Evolutionary conservation across 2,797 vertebrate species (phyloP), one percentile per base, ranked within the genome.

Genomic region (Selene dorsalis): DNA sequence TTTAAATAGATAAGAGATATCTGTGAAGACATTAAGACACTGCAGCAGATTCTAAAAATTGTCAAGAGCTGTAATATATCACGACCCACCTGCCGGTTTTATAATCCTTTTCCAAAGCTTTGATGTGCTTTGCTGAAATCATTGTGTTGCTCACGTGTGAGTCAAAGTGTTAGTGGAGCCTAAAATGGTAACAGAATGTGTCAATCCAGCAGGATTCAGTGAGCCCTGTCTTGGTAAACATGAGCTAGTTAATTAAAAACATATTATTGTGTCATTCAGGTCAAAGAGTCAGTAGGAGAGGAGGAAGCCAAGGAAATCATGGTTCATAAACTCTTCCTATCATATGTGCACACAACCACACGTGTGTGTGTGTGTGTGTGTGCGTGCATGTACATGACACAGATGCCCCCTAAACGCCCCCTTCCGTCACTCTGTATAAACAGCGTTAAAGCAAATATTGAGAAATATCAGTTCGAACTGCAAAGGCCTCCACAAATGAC

Each of bases 371-470:
- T 38, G 41, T 22, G 10, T 47, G 62, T 39, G 6, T 24, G 1
- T 20, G 16, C 13, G 12, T 39, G 41, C 4, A 14, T 43, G 41
- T 43, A 14, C 4, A 14, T 43, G 41, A 45, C 20, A 52, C 43
- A 65, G 59, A 32, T 41, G 53, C 22, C 26, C 28, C 32, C 28
- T 38, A 48, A 47, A 57, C n/a, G 9, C 3, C 35, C 30, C 8
- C 39, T 20, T 7, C 20, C 38, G 16, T 35, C 35, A 9, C 4
- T 48, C 16, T 80, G 52, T 64, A 28, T 48, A 73, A 69, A 76
- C 55, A 68, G 20, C 10, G 24, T 1, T 3, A 63, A 32, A 43
- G 24, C 64, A 80, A 80, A 84, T 53, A 73, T 67, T 71, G 62
- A 63, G 52, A 77, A 73, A 69, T 56, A 26, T 35, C 6, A 24